Conservation (phyloP, 2,113 vertebrate species). For the Rhinopomastus cyanomelas region DNA sequence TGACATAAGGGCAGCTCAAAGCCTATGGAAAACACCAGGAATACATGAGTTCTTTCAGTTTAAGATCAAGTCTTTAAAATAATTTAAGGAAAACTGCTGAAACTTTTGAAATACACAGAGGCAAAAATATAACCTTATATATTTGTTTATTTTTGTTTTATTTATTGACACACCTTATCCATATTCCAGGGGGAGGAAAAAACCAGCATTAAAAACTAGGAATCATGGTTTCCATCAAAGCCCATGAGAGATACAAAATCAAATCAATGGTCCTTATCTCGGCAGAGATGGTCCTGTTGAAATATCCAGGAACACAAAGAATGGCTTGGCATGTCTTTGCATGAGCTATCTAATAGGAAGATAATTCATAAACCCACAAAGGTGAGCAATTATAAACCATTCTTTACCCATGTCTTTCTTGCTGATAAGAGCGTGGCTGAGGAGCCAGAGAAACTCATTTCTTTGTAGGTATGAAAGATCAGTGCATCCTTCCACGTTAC, state of each 20-base stretch:
- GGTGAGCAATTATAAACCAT: background rate
- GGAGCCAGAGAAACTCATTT: background rate
- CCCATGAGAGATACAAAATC: background rate
- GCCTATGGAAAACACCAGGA: background rate
- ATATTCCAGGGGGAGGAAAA: background rate
- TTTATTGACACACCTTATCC: background rate
- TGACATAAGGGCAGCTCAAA: background rate
- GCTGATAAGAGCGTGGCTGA: background rate
- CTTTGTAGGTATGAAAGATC: background rate
- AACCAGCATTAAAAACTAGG: background rate
- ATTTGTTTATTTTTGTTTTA: background rate
- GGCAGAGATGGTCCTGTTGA: background rate
- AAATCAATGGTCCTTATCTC: slow-evolving; percentile 12
- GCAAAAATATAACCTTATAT: accelerated
- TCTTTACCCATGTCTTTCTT: background rate
- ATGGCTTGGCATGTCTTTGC: background rate
- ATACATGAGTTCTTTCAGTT: background rate
- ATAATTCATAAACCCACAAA: background rate
- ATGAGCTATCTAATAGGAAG: background rate
- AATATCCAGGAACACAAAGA: background rate
- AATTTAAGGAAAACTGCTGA: background rate
- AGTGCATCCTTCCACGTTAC: background rate
- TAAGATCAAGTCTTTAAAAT: background rate
- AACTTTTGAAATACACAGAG: background rate
- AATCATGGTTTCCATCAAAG: background rate